Percentiles rank a stretch among this genome's conserved stretches.
Conservation (phyloP, 1,140 invertebrate genomes). For the Hyposmocoma kahamanoa region DNA sequence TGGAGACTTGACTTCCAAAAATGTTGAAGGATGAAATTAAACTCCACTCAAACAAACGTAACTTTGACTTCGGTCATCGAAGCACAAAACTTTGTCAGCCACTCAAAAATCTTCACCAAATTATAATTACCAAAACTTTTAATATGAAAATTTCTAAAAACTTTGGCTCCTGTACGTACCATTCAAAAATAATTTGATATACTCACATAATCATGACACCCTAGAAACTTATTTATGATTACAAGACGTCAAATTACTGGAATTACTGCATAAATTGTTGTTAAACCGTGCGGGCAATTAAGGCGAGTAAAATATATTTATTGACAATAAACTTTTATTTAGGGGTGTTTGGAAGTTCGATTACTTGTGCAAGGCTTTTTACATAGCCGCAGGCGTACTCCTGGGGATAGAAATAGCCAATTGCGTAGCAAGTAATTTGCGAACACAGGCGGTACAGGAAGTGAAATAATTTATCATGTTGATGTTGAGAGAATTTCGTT, state of each 20-base stretch:
- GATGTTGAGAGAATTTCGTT: conserved; percentile 12
- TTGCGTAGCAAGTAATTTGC: conserved; percentile 19
- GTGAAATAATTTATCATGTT: conserved; percentile 23
- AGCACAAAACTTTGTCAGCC: conserved; percentile 1
- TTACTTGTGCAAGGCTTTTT: neutral
- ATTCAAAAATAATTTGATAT: no score
- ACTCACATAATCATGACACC: no score
- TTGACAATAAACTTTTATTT: no score
- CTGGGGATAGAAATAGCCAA: conserved; percentile 16
- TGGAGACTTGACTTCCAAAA: no score
- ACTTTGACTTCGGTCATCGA: neutral
- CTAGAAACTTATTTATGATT: no score
- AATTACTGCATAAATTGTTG: no score
- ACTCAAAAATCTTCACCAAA: conserved; percentile 2
- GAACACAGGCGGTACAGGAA: neutral
- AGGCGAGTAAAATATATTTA: no score
- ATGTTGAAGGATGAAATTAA: neutral
- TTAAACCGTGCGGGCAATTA: no score
- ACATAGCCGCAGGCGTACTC: neutral
- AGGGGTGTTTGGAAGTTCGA: neutral
- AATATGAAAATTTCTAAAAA: neutral
- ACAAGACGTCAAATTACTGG: no score
- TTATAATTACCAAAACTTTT: conserved; percentile 4
- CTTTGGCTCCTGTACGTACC: no score
- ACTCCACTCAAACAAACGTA: neutral